Conservation (phyloP, 92 coral and sea anemone species). For the Heteractis magnifica region DNA sequence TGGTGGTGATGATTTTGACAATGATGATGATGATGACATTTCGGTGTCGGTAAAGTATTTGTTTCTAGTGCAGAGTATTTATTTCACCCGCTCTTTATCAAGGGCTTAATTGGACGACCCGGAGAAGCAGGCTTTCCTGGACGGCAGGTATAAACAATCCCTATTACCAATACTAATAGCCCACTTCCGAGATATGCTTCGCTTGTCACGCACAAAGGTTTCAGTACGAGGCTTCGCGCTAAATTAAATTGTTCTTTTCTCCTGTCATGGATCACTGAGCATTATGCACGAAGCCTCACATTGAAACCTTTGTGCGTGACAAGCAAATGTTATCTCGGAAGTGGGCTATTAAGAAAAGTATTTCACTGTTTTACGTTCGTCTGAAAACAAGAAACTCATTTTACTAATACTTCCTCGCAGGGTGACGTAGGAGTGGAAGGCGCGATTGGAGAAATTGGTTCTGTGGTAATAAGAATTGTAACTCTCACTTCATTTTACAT, state of each 20-base stretch:
- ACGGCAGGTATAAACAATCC: conserved; percentile 32
- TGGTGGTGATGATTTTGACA: background rate
- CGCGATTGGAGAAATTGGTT: conserved; percentile 50
- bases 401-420: background rate
- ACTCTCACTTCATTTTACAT: background rate
- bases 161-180: background rate
- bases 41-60: background rate
- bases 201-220: too few relatives aligned
- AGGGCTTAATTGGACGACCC: conserved; percentile 53
- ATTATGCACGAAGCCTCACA: too few relatives aligned
- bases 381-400: background rate
- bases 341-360: too few relatives aligned
- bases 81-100: too few relatives aligned
- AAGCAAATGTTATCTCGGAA: too few relatives aligned
- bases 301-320: too few relatives aligned
- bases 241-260: too few relatives aligned
- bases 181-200: background rate
- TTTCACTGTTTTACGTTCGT: too few relatives aligned
- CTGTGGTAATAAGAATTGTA: conserved; percentile 9
- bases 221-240: too few relatives aligned
- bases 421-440: conserved; percentile 41
- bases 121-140: conserved; percentile 53
- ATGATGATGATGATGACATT: background rate
- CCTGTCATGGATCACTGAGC: too few relatives aligned
- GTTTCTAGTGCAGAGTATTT: background rate